These are phyloP conservation scores for Luehdorfia chinensis DNA, from an alignment of 1,140 invertebrate species.

Conservation along the genomic window DNA sequence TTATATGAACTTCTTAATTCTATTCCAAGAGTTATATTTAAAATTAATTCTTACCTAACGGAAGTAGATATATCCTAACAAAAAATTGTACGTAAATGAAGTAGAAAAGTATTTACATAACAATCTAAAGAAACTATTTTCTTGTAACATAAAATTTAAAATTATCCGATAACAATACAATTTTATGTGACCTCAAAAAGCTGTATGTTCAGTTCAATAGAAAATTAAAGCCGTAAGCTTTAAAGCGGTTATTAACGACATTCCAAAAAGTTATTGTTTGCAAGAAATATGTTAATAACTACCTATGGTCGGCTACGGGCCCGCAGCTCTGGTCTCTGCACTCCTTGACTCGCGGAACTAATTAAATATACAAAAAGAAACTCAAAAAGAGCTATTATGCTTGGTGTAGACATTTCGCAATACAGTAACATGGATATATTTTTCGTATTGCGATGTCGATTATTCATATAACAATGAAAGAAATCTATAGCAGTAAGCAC, in stretches of 20 bases:
- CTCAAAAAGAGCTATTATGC: slow-evolving; percentile 1
- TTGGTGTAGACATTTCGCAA: slow-evolving; percentile 1
- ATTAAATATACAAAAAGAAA: no score
- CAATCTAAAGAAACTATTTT: slow-evolving; percentile 42
- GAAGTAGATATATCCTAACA: slow-evolving; percentile 41
- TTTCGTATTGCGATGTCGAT: background rate
- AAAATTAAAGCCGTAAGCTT: slow-evolving; percentile 52
- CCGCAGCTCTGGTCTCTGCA: no score
- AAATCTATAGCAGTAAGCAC: no score
- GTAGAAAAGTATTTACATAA: slow-evolving; percentile 67
- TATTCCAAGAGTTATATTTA: slow-evolving; percentile 34
- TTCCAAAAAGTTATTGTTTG: no score
- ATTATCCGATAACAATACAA: slow-evolving; percentile 52
- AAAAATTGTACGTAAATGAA: slow-evolving; percentile 46
- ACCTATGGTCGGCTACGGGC: no score
- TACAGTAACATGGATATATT: slow-evolving; percentile 5
- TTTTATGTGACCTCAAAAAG: slow-evolving; percentile 42
- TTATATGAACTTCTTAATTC: slow-evolving; percentile 48
- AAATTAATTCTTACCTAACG: slow-evolving; percentile 30
- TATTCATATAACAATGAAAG: background rate
- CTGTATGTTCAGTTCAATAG: slow-evolving; percentile 35
- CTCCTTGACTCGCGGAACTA: no score
- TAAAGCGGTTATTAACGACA: slow-evolving; percentile 33
- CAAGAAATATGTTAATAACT: no score
- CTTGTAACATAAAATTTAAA: slow-evolving; percentile 55